Conservation (phyloP, 2,113 vertebrate genomes). For the Sciurus niger region DNA sequence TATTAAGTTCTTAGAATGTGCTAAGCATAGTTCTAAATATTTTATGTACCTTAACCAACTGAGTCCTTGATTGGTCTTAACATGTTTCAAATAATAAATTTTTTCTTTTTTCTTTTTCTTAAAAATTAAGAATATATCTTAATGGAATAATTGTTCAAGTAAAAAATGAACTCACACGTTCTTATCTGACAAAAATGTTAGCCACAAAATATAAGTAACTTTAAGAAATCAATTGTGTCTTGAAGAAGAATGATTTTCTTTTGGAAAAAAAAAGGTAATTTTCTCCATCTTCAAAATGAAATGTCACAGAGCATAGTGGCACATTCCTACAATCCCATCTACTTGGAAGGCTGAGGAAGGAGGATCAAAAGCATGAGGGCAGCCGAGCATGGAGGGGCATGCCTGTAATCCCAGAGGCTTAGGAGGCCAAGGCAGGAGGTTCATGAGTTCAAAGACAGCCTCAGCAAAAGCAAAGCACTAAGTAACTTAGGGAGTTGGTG, state of each 20-base stretch:
- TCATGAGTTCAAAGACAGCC: too few species aligned
- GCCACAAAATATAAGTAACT: neutral
- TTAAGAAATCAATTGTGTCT: neutral
- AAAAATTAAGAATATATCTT: conserved; percentile 4
- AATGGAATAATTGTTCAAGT: conserved; percentile 1
- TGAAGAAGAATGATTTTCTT: conserved; percentile 30
- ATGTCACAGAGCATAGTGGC: neutral
- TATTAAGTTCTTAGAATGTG: neutral
- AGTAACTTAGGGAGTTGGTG: too few species aligned
- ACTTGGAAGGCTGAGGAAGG: too few species aligned
- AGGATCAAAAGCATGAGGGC: neutral
- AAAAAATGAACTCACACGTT: conserved; percentile 48
- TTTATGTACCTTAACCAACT: neutral
- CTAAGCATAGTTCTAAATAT: neutral
- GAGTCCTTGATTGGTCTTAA: neutral
- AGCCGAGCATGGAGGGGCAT: too few species aligned
- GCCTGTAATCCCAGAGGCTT: too few species aligned
- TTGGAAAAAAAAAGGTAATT: neutral
- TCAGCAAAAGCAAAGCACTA: too few species aligned
- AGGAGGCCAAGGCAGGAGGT: too few species aligned
- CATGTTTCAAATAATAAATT: neutral
- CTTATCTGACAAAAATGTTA: neutral
- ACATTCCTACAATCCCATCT: too few species aligned
- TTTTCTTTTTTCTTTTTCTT: neutral
- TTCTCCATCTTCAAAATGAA: neutral